phyloP scores from a whole-genome alignment of 1,140 invertebrate genomes.

The Drosophila hydei region DNA sequence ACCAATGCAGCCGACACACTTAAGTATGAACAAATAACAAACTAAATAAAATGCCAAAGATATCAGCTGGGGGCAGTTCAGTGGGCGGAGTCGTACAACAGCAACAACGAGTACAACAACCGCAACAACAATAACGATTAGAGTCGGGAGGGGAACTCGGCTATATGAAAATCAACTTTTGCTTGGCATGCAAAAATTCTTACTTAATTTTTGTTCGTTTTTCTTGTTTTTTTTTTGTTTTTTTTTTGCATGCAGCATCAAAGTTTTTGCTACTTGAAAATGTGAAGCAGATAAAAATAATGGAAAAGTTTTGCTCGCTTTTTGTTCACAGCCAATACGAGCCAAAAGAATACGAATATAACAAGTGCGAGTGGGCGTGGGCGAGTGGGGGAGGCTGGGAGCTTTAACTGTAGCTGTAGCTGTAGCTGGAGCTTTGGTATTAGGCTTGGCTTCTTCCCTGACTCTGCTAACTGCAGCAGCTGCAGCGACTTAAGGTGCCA shows the following conservation, averaged over 20 bases:
- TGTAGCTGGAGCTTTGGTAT: conserved; percentile 33
- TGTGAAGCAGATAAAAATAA: conserved; percentile 81
- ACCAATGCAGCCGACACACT: conserved; percentile 79
- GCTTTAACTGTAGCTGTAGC: background rate
- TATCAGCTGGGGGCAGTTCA: conserved; percentile 50
- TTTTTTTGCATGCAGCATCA: conserved; percentile 71
- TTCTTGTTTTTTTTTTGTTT: conserved; percentile 30
- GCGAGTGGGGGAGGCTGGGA: background rate
- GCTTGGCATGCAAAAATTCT: conserved; percentile 67
- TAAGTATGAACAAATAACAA: conserved; percentile 81
- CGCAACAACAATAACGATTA: conserved; percentile 64
- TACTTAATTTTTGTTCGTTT: conserved; percentile 74
- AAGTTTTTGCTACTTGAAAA: conserved; percentile 75
- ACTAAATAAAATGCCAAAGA: conserved; percentile 78
- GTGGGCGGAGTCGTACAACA: conserved; percentile 29
- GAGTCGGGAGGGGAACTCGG: conserved; percentile 7
- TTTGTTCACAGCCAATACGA: conserved; percentile 45
- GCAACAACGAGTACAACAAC: conserved; percentile 24
- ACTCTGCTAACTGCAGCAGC: conserved; percentile 39
- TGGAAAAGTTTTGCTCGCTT: conserved; percentile 71
- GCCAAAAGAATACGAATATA: conserved; percentile 40
- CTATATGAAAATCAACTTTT: conserved; percentile 74
- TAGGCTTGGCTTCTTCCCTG: conserved; percentile 31
- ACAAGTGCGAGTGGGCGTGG: conserved; percentile 11
- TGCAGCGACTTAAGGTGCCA: conserved; percentile 67